phyloP scores from a whole-genome alignment of 1,140 invertebrate genomes.

The Centruroides vittatus region DNA sequence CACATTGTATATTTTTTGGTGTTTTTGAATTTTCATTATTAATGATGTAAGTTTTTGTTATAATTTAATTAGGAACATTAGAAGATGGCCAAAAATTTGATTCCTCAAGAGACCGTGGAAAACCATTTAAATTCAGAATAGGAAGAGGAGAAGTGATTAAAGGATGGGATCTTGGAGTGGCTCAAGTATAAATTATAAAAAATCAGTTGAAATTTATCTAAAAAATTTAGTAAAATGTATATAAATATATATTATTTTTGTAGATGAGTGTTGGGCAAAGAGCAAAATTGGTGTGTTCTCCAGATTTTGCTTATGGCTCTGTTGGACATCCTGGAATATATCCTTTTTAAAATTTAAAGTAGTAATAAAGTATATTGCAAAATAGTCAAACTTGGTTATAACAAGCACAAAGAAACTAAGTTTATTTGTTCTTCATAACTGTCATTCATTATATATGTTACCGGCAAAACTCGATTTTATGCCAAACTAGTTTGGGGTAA shows the following conservation, averaged over 20 bases:
- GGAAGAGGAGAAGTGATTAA: constrained; percentile 86
- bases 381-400: too few relatives aligned
- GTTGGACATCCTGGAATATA: constrained; percentile 75
- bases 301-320: constrained; percentile 79
- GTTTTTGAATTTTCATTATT: not conserved
- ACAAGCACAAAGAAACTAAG: too few relatives aligned
- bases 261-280: constrained; percentile 85
- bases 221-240: too few relatives aligned
- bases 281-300: constrained; percentile 73
- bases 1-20: not conserved
- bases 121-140: constrained; percentile 87
- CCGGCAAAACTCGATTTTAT: too few relatives aligned
- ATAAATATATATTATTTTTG: constrained; percentile 24
- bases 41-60: constrained; percentile 8
- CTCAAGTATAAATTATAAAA: constrained; percentile 41
- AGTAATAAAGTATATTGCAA: too few relatives aligned
- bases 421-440: too few relatives aligned
- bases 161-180: constrained; percentile 91
- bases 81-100: constrained; percentile 81
- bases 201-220: too few relatives aligned
- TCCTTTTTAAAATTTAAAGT: constrained; percentile 28
- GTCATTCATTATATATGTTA: too few relatives aligned
- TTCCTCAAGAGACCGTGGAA: constrained; percentile 77
- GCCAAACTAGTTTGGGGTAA: too few relatives aligned
- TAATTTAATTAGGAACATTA: constrained; percentile 42